A percentile compares a stretch with the other conserved stretches of the same genome.
These are phyloP conservation scores for Varanus salvator DNA, from an alignment of 2,113 vertebrate species.

Conservation along the genomic window DNA sequence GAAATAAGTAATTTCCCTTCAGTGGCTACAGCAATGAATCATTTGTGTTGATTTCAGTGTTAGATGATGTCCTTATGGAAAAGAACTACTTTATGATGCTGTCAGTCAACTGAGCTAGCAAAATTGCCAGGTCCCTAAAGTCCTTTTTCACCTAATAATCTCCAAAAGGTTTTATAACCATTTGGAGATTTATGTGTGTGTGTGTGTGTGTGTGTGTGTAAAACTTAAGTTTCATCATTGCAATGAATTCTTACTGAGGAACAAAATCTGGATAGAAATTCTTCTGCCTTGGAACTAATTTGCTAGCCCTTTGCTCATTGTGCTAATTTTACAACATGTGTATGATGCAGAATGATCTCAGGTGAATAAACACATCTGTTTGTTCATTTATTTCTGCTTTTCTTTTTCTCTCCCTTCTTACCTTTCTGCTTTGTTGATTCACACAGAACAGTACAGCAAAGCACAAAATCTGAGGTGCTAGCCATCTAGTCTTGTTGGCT, in stretches of 20 bases:
- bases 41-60: neutral
- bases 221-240: constrained; percentile 17
- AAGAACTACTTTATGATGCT: neutral
- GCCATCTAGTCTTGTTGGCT: constrained; percentile 62
- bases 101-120: neutral
- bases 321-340: constrained; percentile 51
- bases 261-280: neutral
- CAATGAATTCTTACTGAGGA: neutral
- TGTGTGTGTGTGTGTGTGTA: neutral
- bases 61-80: constrained; percentile 18
- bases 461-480: constrained; percentile 38
- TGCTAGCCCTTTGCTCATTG: constrained; percentile 38
- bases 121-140: neutral
- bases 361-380: constrained; percentile 46
- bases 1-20: neutral
- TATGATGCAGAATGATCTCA: constrained; percentile 16
- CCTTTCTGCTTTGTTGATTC: constrained; percentile 46
- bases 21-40: neutral
- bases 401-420: too few relatives aligned
- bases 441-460: constrained; percentile 29
- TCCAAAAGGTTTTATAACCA: neutral
- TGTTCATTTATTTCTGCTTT: neutral
- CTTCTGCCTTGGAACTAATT: neutral
- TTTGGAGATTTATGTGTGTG: neutral
- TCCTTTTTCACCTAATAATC: constrained; percentile 11